Conservation (phyloP, 2,113 vertebrate species). For the Thalassarche chlororhynchos region DNA sequence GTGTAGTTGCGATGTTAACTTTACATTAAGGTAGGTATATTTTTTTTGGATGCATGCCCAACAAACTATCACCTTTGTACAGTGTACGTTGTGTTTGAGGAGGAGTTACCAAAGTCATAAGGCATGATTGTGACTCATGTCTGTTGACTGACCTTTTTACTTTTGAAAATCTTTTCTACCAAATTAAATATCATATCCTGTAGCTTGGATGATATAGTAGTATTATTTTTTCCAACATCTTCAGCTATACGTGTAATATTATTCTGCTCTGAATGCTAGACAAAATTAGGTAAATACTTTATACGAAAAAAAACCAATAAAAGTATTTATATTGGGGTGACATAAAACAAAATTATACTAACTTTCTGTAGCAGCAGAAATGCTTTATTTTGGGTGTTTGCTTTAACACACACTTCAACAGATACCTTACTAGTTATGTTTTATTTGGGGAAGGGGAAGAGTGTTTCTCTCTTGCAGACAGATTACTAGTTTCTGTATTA, state of each 20-base stretch:
- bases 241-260: neutral
- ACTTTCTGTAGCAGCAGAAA: neutral
- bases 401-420: neutral
- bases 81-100: neutral
- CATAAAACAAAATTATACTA: neutral
- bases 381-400: neutral
- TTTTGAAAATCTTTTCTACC: neutral
- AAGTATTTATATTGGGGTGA: neutral
- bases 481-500: neutral
- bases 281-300: neutral
- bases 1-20: neutral
- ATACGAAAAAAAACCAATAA: neutral
- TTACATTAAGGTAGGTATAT: neutral
- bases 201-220: neutral
- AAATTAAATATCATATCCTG: neutral
- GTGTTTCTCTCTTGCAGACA: neutral
- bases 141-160: slow-evolving; percentile 26
- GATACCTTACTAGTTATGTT: neutral
- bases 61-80: neutral
- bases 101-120: neutral
- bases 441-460: neutral
- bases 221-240: neutral
- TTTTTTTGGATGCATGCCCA: neutral
- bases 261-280: neutral
- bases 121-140: neutral